Conservation (phyloP, 2,113 vertebrate genomes). For the Sialia sialis region DNA sequence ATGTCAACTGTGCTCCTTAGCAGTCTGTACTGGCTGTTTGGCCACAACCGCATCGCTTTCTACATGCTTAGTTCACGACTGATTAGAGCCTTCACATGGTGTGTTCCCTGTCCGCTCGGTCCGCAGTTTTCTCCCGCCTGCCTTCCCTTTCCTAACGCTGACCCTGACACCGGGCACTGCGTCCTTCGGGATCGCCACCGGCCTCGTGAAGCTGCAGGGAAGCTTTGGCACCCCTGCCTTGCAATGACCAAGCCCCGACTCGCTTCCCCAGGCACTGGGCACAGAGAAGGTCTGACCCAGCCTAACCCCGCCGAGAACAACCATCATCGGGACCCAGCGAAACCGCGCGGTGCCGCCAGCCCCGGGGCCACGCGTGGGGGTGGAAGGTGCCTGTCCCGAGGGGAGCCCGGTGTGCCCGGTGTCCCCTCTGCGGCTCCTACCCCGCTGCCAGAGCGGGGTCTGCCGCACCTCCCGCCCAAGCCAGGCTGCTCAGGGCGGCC, state of each 20-base stretch:
- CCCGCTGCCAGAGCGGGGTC: neutral
- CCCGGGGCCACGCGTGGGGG: neutral
- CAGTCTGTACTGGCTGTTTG: neutral
- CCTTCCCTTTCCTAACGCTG: neutral
- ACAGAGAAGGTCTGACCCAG: neutral
- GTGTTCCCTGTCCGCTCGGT: neutral
- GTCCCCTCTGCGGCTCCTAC: neutral
- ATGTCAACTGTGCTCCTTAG: rapidly evolving
- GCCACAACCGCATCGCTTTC: neutral
- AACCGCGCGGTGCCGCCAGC: rapidly evolving
- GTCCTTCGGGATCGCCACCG: neutral
- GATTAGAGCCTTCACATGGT: neutral
- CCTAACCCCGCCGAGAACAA: neutral
- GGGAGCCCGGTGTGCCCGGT: rapidly evolving
- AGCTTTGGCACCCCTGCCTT: neutral
- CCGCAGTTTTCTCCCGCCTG: no score
- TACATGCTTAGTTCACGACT: rapidly evolving
- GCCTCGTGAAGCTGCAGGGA: neutral
- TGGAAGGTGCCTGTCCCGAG: neutral
- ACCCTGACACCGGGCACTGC: rapidly evolving
- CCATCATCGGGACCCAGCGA: neutral
- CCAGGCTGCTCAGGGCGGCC: neutral
- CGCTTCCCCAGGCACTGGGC: neutral
- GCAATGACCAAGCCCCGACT: rapidly evolving
- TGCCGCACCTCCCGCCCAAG: neutral